Base-by-base conservation (phyloP, 2,797 vertebrate genomes). In the Erethizon dorsatum region DNA sequence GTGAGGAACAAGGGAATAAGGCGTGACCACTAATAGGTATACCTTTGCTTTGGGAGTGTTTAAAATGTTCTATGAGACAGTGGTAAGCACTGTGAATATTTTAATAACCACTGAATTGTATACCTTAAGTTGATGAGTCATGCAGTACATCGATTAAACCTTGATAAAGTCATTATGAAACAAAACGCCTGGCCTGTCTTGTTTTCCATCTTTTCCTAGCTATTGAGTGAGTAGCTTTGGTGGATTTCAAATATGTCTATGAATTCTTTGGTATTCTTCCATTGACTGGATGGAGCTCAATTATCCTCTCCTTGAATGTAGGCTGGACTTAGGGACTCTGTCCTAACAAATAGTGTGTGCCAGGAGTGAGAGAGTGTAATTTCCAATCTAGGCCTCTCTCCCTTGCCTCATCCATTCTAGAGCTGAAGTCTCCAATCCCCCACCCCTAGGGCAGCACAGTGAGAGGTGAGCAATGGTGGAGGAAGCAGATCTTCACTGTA, bases 171-270 rank as follows among this genome's bases (percentile, higher is more conserved):
- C 22, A n/a, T 37, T 73, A 61, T 93, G 50, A 37, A 57, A 63
- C 33, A 86, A 83, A 71, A 57, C 17, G 33, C 11, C 47, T 82
- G 90, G 63, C 31, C n/a, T 80, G 18, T 31, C 28, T 87, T 69
- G 24, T 47, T 75, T 63, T 22, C 22, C 22, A 2, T 59, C 22
- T 71, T 56, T 94, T 57, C 7, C 0, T 69, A 45, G 37, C 5
- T 83, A 3, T 41, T 73, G 4, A 47, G 37, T 67, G 24, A 83
- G 79, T 75, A 75, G 57, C 37, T 63, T 20, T 50, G 15, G 4
- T 37, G 41, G 45, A 33, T 85, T 95, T 96, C 87, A 92, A 73
- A 33, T 59, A 45, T 33, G 15, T 83, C 63, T 77, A 65, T 56
- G 79, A 75, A 73, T 89, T 88, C 18, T 69, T 69, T 65, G 37